phyloP scores from a whole-genome alignment of 2,113 vertebrate species.

The Cheirogaleus medius region DNA sequence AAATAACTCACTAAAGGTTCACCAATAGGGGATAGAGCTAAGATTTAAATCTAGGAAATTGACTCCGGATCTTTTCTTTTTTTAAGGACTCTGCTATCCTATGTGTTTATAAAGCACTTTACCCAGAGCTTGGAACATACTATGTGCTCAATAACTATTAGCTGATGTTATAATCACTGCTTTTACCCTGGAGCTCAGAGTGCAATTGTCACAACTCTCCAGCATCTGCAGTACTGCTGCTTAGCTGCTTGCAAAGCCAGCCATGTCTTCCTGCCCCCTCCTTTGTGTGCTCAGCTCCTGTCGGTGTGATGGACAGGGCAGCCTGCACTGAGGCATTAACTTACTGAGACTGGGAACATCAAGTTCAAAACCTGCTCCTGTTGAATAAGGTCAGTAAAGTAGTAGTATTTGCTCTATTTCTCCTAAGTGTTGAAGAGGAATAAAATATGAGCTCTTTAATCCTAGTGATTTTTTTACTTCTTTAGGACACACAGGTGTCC shows the following conservation, averaged over 20 bases:
- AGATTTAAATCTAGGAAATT: not conserved
- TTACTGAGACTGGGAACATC: not conserved
- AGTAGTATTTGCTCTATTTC: not conserved
- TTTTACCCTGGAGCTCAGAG: not conserved
- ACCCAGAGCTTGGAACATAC: not conserved
- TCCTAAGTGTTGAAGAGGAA: not conserved
- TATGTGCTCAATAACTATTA: not conserved
- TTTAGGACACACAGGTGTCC: not conserved
- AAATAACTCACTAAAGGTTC: not conserved
- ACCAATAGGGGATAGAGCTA: not conserved
- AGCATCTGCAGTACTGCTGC: not conserved
- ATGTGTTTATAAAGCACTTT: not conserved
- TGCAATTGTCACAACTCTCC: not conserved
- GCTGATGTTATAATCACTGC: not conserved
- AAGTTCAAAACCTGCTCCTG: not conserved
- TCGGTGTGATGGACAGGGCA: not conserved
- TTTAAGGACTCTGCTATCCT: not conserved
- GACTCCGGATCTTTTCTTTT: not conserved
- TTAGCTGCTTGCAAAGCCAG: not conserved
- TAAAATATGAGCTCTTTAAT: constrained; percentile 23
- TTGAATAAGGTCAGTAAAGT: not conserved
- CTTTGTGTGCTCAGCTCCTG: not conserved
- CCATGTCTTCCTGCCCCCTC: not conserved
- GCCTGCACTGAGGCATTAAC: not conserved
- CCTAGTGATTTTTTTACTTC: not conserved